Percentiles rank a stretch among this genome's conserved stretches.
Evolutionary conservation across 1,140 invertebrate species (phyloP).

Genomic region (Drosophila mojavensis): DNA sequence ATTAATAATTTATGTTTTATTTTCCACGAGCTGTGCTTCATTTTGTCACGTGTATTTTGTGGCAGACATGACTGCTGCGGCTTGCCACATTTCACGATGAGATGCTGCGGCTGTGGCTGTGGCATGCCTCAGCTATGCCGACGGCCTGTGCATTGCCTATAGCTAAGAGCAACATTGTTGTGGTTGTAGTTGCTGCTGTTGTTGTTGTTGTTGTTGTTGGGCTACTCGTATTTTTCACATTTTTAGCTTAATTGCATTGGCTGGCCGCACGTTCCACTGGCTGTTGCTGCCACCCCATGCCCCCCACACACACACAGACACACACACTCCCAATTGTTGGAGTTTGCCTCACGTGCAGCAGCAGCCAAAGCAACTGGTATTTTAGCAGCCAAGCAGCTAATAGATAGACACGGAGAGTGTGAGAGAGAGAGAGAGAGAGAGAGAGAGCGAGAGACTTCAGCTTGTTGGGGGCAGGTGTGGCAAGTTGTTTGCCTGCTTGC

Average conservation of each 20-base stretch:
- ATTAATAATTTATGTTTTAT: not conserved
- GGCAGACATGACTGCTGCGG: slow-evolving; percentile 23
- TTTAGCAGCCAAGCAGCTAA: slow-evolving; percentile 62
- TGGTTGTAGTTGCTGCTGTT: not conserved
- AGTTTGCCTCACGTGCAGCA: slow-evolving; percentile 47
- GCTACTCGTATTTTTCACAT: slow-evolving; percentile 69
- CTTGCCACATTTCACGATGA: slow-evolving; percentile 4
- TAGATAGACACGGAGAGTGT: slow-evolving; percentile 51
- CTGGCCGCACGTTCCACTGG: slow-evolving; percentile 68
- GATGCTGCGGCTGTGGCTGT: slow-evolving; percentile 2
- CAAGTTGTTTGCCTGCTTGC: slow-evolving; percentile 10
- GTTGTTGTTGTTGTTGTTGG: slow-evolving; percentile 15
- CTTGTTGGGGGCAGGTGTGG: slow-evolving; percentile 18
- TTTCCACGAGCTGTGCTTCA: not conserved
- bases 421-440: slow-evolving; percentile 14
- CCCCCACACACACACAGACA: too few relatives aligned
- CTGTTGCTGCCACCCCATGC: not conserved
- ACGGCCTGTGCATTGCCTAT: not conserved
- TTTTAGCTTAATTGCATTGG: slow-evolving; percentile 80
- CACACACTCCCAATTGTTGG: slow-evolving; percentile 59
- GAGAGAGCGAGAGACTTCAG: not conserved
- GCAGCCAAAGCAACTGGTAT: slow-evolving; percentile 67
- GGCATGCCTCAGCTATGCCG: slow-evolving; percentile 19
- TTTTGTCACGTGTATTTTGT: slow-evolving; percentile 9
- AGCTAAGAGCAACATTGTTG: slow-evolving; percentile 1